phyloP scores from a whole-genome alignment of 2,888 invertebrate genomes.

The Cancer borealis region DNA sequence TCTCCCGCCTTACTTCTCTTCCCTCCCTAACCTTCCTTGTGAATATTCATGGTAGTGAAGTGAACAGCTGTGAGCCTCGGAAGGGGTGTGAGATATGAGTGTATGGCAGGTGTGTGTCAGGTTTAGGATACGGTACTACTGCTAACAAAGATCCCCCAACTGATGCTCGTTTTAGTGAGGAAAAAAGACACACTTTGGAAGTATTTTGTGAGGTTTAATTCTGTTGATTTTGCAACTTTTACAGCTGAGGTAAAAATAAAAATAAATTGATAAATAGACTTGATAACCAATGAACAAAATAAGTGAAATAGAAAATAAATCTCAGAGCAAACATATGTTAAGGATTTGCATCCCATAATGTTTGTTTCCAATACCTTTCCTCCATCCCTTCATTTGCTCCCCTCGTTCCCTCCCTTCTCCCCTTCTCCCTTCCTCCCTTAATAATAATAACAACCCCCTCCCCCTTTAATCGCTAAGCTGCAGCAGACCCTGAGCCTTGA shows the following conservation, averaged over 20 bases:
- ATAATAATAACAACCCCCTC: neutral
- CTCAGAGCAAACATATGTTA: neutral
- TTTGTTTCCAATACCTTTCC: neutral
- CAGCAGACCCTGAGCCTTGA: neutral
- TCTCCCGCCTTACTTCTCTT: conserved; percentile 6
- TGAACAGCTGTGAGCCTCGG: conserved; percentile 13
- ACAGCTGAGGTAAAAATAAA: neutral
- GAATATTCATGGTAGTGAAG: neutral
- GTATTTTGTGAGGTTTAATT: too few relatives aligned
- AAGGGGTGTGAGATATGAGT: conserved; percentile 10
- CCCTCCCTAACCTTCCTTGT: neutral
- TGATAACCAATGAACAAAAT: too few relatives aligned
- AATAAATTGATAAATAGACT: neutral
- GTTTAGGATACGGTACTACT: neutral
- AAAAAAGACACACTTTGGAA: neutral
- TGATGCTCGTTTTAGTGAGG: neutral
- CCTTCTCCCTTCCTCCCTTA: neutral
- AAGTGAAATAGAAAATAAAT: neutral
- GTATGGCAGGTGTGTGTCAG: neutral
- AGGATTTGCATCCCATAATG: conserved; percentile 2
- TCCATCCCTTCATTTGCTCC: neutral
- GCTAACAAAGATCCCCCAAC: neutral
- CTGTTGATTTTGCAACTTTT: too few relatives aligned
- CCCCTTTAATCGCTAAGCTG: neutral
- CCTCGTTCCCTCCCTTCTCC: neutral